These are phyloP conservation scores for Eupithecia subumbrata DNA, from an alignment of 2,888 invertebrate genomes.

Conservation along the genomic window DNA sequence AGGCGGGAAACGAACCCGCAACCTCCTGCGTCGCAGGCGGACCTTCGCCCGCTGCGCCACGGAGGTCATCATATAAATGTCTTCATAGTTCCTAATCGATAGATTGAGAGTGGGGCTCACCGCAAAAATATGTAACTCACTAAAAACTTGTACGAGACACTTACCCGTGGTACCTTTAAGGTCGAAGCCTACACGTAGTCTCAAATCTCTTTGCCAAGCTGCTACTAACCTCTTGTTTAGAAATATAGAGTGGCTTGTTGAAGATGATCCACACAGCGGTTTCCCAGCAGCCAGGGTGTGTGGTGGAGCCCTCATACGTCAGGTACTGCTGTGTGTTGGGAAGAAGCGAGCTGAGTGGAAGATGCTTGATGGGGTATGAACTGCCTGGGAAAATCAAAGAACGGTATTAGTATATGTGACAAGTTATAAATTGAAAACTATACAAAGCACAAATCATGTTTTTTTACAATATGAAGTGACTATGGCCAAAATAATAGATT, in stretches of 20 bases:
- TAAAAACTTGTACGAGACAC: too few species aligned
- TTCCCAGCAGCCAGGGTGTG: conserved; percentile 99
- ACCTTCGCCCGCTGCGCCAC: too few species aligned
- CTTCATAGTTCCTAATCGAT: too few species aligned
- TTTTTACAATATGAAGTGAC: too few species aligned
- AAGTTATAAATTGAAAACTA: too few species aligned
- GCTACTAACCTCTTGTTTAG: conserved; percentile 93
- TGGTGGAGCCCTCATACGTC: conserved; percentile 99
- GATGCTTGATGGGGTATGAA: conserved; percentile 91
- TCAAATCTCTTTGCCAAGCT: neutral
- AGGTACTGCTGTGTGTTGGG: conserved; percentile 97
- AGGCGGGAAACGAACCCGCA: too few species aligned
- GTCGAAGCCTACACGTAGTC: neutral
- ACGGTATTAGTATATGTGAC: neutral
- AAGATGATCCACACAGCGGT: conserved; percentile 99
- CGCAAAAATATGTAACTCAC: too few species aligned
- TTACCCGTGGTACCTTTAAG: neutral
- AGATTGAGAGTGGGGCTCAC: too few species aligned
- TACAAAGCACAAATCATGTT: neutral
- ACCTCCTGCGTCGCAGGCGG: too few species aligned
- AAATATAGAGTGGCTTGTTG: conserved; percentile 98
- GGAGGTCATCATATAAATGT: too few species aligned
- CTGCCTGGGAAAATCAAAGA: conserved; percentile 85
- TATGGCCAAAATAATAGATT: too few species aligned
- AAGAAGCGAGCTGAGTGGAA: conserved; percentile 93